Percentiles rank a stretch among this genome's conserved stretches.
These are phyloP conservation scores for Brotogeris chrysoptera DNA, from an alignment of 2,797 vertebrate species.

Conservation along the genomic window DNA sequence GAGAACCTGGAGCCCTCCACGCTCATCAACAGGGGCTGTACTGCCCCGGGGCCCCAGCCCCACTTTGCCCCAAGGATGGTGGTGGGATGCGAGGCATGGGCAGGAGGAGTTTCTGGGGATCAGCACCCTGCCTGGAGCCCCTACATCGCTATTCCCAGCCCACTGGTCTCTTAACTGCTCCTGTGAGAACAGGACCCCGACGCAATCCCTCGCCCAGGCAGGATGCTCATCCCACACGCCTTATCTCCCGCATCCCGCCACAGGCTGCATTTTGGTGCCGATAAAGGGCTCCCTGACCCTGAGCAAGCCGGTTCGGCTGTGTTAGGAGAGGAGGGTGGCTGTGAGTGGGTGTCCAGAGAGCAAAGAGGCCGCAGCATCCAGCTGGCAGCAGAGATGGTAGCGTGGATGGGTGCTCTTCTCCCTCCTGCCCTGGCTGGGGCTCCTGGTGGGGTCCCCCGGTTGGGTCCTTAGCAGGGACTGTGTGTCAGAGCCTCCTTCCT, in stretches of 20 bases:
- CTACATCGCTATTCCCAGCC: not conserved
- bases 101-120: not conserved
- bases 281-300: not conserved
- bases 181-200: not conserved
- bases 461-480: not conserved
- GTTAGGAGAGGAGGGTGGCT: not conserved
- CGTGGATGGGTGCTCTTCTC: not conserved
- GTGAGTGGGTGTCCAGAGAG: not conserved
- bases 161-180: fast-evolving
- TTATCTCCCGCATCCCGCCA: not conserved
- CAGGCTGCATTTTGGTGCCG: fast-evolving
- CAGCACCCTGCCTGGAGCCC: fast-evolving
- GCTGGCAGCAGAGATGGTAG: not conserved
- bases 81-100: fast-evolving
- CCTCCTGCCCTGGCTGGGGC: not conserved
- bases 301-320: not conserved
- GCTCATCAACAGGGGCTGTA: not conserved
- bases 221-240: not conserved
- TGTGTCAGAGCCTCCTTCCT: constrained; percentile 11
- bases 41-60: not conserved
- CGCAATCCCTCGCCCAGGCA: fast-evolving
- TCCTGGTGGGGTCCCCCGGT: not conserved
- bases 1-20: not conserved
- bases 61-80: fast-evolving
- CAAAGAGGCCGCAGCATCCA: not conserved